Evolutionary conservation across 2,797 vertebrate genomes (phyloP).

Genomic region (Strix occidentalis): DNA sequence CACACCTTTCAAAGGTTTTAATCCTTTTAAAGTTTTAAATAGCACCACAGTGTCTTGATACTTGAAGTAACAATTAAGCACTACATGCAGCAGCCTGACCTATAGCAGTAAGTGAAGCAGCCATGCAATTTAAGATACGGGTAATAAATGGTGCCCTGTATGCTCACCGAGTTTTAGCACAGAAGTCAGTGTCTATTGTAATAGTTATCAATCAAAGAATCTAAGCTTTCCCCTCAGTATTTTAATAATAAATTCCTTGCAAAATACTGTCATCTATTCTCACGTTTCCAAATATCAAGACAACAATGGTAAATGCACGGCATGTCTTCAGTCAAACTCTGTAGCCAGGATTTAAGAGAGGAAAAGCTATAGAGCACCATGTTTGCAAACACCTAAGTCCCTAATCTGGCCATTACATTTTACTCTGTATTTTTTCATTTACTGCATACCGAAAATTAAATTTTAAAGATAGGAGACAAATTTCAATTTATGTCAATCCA

Average conservation of each 20-base stretch:
- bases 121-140: not conserved
- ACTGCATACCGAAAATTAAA: not conserved
- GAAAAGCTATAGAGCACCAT: not conserved
- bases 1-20: not conserved
- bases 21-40: not conserved
- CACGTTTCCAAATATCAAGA: not conserved
- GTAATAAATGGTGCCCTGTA: not conserved
- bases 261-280: not conserved
- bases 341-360: not conserved
- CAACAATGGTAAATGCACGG: not conserved
- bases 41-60: not conserved
- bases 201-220: not conserved
- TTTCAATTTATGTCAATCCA: not conserved
- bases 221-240: not conserved
- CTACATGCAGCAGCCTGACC: not conserved
- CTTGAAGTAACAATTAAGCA: not conserved
- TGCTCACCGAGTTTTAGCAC: not conserved
- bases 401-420: not conserved
- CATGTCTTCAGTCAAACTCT: not conserved
- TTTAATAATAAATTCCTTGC: not conserved
- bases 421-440: not conserved
- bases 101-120: not conserved
- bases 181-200: not conserved
- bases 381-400: not conserved
- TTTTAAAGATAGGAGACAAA: not conserved